Evolutionary conservation across 2,888 invertebrate species (phyloP).

Genomic region (Pomacea canaliculata): DNA sequence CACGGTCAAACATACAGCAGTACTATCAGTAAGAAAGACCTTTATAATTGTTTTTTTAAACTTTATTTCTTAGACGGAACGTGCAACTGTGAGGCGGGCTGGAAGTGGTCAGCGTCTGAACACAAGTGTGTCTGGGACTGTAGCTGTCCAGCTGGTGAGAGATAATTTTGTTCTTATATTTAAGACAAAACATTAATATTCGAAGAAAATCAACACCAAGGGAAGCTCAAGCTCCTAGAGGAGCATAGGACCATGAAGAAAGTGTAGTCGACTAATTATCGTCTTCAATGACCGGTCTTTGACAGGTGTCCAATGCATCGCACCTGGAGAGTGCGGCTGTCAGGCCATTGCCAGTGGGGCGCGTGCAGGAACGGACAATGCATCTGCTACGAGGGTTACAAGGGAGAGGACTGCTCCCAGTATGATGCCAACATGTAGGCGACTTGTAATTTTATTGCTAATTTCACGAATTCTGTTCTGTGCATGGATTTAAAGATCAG

Average conservation of each 20-base stretch:
- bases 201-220: too few relatives aligned
- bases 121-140: conserved; percentile 47
- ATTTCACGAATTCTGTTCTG: too few relatives aligned
- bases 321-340: conserved; percentile 48
- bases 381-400: conserved; percentile 52
- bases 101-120: conserved; percentile 41
- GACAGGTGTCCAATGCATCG: conserved; percentile 42
- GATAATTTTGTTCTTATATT: not conserved
- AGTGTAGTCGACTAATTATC: too few relatives aligned
- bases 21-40: too few relatives aligned
- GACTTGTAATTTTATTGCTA: too few relatives aligned
- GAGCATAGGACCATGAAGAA: too few relatives aligned
- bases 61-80: conserved; percentile 23
- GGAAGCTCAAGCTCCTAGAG: too few relatives aligned
- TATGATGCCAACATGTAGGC: conserved; percentile 41
- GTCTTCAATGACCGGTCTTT: not conserved
- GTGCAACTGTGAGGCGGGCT: conserved; percentile 41
- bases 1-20: too few relatives aligned
- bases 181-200: too few relatives aligned
- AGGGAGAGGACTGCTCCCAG: conserved; percentile 38
- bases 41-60: too few relatives aligned
- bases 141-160: conserved; percentile 39
- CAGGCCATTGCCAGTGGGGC: conserved; percentile 40
- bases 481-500: too few relatives aligned
- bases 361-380: conserved; percentile 54